Percentiles rank a stretch among this genome's conserved stretches.
Evolutionary conservation across 2,113 vertebrate species (phyloP).

Genomic region (Pachyramphus minor): DNA sequence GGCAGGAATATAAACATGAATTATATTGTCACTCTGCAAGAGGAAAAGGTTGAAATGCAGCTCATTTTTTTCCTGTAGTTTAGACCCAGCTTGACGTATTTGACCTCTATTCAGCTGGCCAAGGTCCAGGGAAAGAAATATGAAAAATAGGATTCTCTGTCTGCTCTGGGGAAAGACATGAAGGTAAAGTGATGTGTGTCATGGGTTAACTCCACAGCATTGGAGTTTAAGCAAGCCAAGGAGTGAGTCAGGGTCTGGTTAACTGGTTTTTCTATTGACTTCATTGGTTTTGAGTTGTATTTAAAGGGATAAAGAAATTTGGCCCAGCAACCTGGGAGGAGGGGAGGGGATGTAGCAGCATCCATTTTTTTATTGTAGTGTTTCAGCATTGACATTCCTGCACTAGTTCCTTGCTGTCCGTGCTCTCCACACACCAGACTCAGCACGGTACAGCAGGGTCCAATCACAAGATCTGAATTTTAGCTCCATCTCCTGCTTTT

Average conservation of each 20-base stretch:
- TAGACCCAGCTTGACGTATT: conserved; percentile 17
- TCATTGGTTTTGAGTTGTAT: neutral
- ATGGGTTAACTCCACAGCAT: neutral
- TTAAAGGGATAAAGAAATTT: neutral
- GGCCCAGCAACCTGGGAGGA: neutral
- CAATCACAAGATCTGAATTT: neutral
- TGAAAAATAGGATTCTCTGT: neutral
- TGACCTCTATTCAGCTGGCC: conserved; percentile 38
- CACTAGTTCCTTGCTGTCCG: rapidly evolving
- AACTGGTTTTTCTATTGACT: neutral
- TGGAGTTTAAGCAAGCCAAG: neutral
- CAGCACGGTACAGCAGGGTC: rapidly evolving
- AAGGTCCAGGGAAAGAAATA: conserved; percentile 38
- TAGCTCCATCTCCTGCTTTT: neutral
- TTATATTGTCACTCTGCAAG: conserved; percentile 45
- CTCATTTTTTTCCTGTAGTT: conserved; percentile 42
- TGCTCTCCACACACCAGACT: neutral
- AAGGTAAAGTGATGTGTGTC: neutral
- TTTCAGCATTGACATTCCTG: neutral
- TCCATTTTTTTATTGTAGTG: neutral
- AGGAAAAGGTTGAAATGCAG: conserved; percentile 30
- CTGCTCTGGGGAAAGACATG: neutral
- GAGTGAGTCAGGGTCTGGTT: neutral
- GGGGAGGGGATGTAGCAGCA: neutral
- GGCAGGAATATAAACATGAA: conserved; percentile 57